Percentiles rank a stretch among this genome's conserved stretches.
Conservation (phyloP, 2,113 vertebrate genomes). For the Ceyx margarethae region DNA sequence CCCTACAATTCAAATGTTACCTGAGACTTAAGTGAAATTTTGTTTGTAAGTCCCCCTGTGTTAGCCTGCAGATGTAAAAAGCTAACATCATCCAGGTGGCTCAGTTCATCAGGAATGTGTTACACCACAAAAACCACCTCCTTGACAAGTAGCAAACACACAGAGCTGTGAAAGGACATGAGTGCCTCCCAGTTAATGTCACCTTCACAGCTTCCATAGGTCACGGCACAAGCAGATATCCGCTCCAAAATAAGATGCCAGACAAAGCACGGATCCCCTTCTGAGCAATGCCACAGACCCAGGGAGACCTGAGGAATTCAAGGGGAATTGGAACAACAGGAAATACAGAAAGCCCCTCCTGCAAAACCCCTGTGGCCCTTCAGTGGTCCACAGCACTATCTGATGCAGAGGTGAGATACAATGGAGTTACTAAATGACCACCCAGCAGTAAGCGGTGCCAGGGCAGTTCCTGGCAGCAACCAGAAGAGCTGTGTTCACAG, state of each 20-base stretch:
- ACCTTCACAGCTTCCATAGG: conserved; percentile 50
- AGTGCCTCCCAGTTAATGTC: conserved; percentile 43
- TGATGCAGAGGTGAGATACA: background rate
- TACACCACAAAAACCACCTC: background rate
- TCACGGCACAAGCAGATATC: conserved; percentile 3
- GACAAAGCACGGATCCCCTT: background rate
- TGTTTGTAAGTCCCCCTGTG: background rate
- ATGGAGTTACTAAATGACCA: background rate
- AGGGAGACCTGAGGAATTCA: background rate
- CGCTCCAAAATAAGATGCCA: background rate
- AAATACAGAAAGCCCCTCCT: background rate
- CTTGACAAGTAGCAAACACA: background rate
- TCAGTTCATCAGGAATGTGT: background rate
- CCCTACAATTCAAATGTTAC: background rate
- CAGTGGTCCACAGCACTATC: background rate
- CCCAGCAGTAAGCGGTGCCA: background rate
- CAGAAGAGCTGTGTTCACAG: background rate
- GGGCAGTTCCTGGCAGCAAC: background rate
- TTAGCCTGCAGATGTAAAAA: background rate
- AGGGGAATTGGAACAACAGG: background rate
- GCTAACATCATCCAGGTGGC: background rate
- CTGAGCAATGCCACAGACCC: background rate
- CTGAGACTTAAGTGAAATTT: background rate
- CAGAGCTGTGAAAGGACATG: conserved; percentile 13
- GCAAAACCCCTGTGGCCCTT: background rate